Evolutionary conservation across 2,797 vertebrate genomes (phyloP), one percentile per base, ranked within the genome.

Genomic region (Setipinna tenuifilis): DNA sequence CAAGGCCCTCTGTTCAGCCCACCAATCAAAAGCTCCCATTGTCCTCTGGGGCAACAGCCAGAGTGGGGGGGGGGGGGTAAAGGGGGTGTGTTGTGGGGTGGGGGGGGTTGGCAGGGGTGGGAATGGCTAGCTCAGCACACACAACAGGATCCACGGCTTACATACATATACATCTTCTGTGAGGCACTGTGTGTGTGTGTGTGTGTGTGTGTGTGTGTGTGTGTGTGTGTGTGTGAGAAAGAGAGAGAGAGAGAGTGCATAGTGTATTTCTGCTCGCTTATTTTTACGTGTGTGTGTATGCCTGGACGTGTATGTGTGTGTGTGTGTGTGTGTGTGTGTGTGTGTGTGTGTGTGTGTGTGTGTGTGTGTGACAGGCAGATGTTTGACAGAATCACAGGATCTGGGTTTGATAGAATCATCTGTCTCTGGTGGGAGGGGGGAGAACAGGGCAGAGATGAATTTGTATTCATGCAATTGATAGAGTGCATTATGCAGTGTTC

Each of bases 1-100:
- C 88, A 87, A 85, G 85, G 35, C 81, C 50, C 85, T 88, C 85
- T 83, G 68, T 86, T 88, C 48, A 88, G 78, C 21, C 85, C 81
- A 75, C 83, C 81, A 85, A 87, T 89, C 83, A 88, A 87, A 89
- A 89, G 89, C 84, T 35, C 46, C 46, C 83, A 89, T 90, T 90
- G 89, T 90, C 83, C 82, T 82, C 82, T 46, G 68, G 50, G 75
- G 84, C 65, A 78, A 78, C 80, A 57, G 6, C 50, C 84, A 85
- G 0, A 71, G 65, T 14, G 14, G 57, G 57, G 57, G 14, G 1
- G 57, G 9, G 65, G 65, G 14, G 25, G 65, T 12, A 25, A 71
- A 12, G 58, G 58, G 19, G 5, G 57, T 0, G 57, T 58, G 0
- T 58, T 78, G 80, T 48, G 81, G 2, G 2, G 58, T n/a, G 65